phyloP scores from a whole-genome alignment of 2,113 vertebrate genomes.

The Heterotis niloticus region DNA sequence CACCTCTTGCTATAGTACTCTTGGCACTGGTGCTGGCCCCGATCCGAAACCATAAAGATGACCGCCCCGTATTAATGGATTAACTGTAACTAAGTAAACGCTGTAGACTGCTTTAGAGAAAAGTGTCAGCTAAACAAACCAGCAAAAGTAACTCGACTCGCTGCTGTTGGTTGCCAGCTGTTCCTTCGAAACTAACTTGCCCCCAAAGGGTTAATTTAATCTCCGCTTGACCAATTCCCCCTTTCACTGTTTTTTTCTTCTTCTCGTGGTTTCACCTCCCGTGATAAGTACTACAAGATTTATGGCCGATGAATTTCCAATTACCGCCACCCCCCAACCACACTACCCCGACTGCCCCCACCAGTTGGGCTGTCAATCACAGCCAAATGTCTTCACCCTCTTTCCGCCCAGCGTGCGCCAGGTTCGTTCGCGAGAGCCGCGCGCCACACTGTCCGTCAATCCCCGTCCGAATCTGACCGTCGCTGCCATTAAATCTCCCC shows the following conservation, averaged over 20 bases:
- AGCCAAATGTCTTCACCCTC: not conserved
- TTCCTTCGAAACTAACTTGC: not conserved
- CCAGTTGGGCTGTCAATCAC: not conserved
- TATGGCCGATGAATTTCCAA: constrained; percentile 73
- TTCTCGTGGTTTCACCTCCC: not conserved
- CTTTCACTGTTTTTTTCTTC: constrained; percentile 50
- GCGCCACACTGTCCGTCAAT: not conserved
- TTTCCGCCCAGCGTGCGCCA: not conserved
- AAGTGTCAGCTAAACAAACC: too few relatives aligned
- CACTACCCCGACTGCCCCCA: constrained; percentile 42
- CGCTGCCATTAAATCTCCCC: not conserved
- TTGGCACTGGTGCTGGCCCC: not conserved
- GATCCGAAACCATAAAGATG: not conserved
- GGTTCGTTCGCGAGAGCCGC: not conserved
- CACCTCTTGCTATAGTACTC: not conserved
- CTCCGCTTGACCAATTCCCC: constrained; percentile 19
- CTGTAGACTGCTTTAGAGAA: too few relatives aligned
- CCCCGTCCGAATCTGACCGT: not conserved
- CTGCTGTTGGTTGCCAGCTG: too few relatives aligned
- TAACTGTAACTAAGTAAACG: too few relatives aligned
- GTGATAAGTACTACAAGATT: constrained; percentile 67
- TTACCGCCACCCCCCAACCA: constrained; percentile 57
- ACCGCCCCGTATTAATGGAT: not conserved
- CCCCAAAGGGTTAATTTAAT: constrained; percentile 60
- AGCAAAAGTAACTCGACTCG: not conserved